Percentiles rank a stretch among this genome's conserved stretches.
phyloP scores from a whole-genome alignment of 2,113 vertebrate genomes.

The Oryzias javanicus region DNA sequence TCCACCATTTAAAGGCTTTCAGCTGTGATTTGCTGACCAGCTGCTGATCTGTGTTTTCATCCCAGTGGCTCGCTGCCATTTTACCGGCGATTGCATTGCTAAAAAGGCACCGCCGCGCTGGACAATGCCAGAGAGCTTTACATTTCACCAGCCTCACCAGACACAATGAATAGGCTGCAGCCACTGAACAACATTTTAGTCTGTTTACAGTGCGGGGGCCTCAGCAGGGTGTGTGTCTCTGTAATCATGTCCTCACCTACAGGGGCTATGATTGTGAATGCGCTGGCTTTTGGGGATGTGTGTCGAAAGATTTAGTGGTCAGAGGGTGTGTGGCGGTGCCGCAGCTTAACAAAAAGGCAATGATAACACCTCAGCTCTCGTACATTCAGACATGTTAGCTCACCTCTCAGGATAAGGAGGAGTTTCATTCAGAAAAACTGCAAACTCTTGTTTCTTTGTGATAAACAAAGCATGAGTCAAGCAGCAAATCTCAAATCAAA shows the following conservation, averaged over 20 bases:
- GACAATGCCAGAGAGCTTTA: slow-evolving; percentile 75
- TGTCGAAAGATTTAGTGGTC: slow-evolving; percentile 26
- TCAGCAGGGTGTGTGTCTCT: slow-evolving; percentile 18
- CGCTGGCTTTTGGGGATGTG: slow-evolving; percentile 14
- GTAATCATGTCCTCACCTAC: slow-evolving; percentile 22
- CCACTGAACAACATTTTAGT: slow-evolving; percentile 47
- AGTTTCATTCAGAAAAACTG: slow-evolving; percentile 6
- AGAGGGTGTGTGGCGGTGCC: slow-evolving; percentile 29
- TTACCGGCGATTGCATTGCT: slow-evolving; percentile 66
- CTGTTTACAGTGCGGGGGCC: slow-evolving; percentile 67
- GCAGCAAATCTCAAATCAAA: not conserved
- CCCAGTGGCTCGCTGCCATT: slow-evolving; percentile 59
- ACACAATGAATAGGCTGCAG: slow-evolving; percentile 59
- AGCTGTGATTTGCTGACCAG: slow-evolving; percentile 85
- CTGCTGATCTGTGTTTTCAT: slow-evolving; percentile 83
- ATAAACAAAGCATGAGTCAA: slow-evolving; percentile 6
- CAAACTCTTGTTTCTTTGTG: not conserved
- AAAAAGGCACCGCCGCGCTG: slow-evolving; percentile 56
- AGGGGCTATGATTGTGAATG: slow-evolving; percentile 28
- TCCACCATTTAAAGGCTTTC: slow-evolving; percentile 76
- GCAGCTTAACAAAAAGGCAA: slow-evolving; percentile 10
- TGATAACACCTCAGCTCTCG: not conserved
- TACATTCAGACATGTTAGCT: slow-evolving; percentile 9
- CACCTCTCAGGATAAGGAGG: not conserved
- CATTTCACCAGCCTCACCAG: slow-evolving; percentile 68